phyloP scores from a whole-genome alignment of 2,888 invertebrate genomes.

The Polymixis flavicincta region DNA sequence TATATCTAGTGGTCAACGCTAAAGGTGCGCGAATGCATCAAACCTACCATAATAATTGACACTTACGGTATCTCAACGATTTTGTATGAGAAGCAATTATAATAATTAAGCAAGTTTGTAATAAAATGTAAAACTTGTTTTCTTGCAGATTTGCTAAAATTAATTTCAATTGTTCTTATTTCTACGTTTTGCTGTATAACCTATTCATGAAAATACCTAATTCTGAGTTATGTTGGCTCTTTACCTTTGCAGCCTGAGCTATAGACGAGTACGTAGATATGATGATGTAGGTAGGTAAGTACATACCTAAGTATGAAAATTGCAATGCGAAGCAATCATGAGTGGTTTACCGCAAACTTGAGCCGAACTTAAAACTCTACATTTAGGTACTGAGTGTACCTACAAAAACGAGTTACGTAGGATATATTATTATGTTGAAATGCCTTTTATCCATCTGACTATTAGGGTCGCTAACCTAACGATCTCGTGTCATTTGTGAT shows the following conservation, averaged over 20 bases:
- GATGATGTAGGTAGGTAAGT: background rate
- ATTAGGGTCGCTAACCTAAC: background rate
- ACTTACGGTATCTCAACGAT: background rate
- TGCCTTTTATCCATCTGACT: background rate
- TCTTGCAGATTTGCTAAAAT: background rate
- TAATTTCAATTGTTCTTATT: background rate
- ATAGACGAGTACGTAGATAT: background rate
- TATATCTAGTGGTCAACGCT: constrained; percentile 1
- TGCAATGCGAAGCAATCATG: background rate
- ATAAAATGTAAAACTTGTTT: no score
- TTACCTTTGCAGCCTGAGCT: background rate
- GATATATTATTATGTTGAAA: background rate
- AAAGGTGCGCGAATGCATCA: constrained; percentile 8
- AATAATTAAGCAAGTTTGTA: background rate
- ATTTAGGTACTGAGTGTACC: background rate
- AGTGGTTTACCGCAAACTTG: constrained; percentile 19
- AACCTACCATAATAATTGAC: constrained; percentile 7
- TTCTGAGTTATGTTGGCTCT: background rate
- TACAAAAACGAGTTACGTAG: background rate
- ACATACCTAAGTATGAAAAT: constrained; percentile 8
- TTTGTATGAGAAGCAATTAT: background rate
- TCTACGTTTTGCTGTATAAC: background rate
- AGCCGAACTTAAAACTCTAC: background rate
- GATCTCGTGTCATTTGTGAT: background rate
- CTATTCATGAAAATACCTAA: background rate